Evolutionary conservation across 2,113 vertebrate genomes (phyloP), one percentile per base, ranked within the genome.

Genomic region (Tetrax tetrax): DNA sequence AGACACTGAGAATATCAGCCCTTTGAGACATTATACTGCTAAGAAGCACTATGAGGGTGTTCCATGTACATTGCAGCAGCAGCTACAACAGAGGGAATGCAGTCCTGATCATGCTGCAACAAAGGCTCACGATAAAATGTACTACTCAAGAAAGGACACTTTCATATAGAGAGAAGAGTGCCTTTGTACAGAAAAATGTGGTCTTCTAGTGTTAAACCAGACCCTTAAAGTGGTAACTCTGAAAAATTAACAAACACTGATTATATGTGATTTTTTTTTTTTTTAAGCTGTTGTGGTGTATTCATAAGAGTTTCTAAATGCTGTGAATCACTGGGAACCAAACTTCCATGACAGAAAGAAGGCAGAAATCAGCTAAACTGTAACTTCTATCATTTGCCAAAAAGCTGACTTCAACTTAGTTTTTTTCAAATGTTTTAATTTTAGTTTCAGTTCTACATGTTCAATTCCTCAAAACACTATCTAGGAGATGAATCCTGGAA

Each of bases 131-230:
- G 14, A 23, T 8, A 41, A 88, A 61, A 75, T 14, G 4, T 3
- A 66, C 7, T 29, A 38, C 8, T 43, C 5, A 43, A 22, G 35
- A 69, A 74, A 41, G 38, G 9, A 37, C 9, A 18, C 48, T 76
- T 76, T 41, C 3, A 14, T 27, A 21, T 4, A 33, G 12, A 77
- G 27, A 77, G 70, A 76, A 61, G 0, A 24, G 23, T 17, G 16
- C 53, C 17, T 22, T 1, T 35, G 7, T 37, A 25, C 6, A 56
- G 10, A 57, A 75, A 72, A 59, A 4, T 0, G 1, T 2, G 1
- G 3, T 59, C 69, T 75, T 43, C 7, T 28, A 53, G 11, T 24
- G 6, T 47, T 69, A 68, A 57, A 76, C 16, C 21, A 61, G 29
- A 81, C 61, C 4, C 7, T 10, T 21, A 12, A 75, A 78, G 10